Evolutionary conservation across 1,140 invertebrate species (phyloP).

Genomic region (Caerostris darwini): DNA sequence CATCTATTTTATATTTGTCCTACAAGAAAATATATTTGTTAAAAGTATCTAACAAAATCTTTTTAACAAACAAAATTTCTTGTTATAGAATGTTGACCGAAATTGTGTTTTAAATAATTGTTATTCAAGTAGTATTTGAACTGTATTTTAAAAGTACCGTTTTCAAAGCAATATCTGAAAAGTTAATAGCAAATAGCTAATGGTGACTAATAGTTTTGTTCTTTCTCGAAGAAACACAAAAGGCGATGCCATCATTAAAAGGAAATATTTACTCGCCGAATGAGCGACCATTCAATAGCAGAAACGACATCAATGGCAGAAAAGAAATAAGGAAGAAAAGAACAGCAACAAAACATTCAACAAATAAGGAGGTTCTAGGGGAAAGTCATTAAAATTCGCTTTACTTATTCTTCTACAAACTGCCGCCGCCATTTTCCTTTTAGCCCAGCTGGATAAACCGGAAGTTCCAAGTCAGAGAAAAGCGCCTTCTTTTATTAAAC

Average conservation of each 20-base stretch:
- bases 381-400: constrained; percentile 21
- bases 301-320: neutral
- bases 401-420: neutral
- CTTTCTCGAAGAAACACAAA: neutral
- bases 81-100: too few species aligned
- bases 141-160: neutral
- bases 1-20: too few species aligned
- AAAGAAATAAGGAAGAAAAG: neutral
- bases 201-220: neutral
- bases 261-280: neutral
- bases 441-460: neutral
- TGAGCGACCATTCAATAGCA: neutral
- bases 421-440: neutral
- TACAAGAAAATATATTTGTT: too few species aligned
- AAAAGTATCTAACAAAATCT: too few species aligned
- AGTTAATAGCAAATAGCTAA: constrained; percentile 10
- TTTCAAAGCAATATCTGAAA: neutral
- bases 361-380: neutral
- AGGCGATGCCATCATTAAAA: neutral
- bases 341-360: constrained; percentile 21
- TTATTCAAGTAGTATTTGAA: too few species aligned
- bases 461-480: neutral
- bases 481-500: constrained; percentile 30
- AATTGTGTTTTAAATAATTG: too few species aligned
- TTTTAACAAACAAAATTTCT: too few species aligned